Evolutionary conservation across 2,888 invertebrate genomes (phyloP).

Genomic region (Heliconius hortense): DNA sequence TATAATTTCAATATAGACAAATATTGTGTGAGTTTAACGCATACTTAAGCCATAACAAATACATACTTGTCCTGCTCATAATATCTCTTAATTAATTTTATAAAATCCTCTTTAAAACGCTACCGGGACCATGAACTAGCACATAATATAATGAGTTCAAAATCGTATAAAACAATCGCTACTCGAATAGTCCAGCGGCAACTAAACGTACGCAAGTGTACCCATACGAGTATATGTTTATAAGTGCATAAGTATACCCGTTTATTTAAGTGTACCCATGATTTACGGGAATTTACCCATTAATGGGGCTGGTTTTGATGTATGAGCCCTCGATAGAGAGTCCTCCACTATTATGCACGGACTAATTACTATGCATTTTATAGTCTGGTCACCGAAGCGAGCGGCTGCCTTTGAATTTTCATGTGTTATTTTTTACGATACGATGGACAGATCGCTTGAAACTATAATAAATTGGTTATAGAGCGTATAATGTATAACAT

Average conservation of each 20-base stretch:
- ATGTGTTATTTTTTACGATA: conserved; percentile 33
- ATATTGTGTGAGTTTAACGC: not conserved
- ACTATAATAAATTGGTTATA: conserved; percentile 28
- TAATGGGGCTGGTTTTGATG: conserved; percentile 36
- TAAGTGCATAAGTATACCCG: not conserved
- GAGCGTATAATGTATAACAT: not conserved
- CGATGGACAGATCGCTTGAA: conserved; percentile 20
- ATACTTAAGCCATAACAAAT: not conserved
- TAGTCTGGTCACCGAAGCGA: conserved; percentile 30
- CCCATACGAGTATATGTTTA: not conserved
- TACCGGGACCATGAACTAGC: not conserved
- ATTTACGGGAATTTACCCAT: conserved; percentile 42
- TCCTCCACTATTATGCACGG: conserved; percentile 38
- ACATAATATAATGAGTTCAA: not conserved
- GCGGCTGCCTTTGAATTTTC: conserved; percentile 35
- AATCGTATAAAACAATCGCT: conserved; percentile 6
- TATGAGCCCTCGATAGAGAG: conserved; percentile 39
- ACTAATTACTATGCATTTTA: conserved; percentile 39
- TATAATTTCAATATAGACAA: not conserved
- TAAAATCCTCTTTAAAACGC: not conserved
- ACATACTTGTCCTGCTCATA: not conserved
- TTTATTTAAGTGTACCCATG: not conserved
- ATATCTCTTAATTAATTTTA: not conserved
- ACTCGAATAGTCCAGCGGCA: conserved; percentile 8
- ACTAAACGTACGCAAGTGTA: conserved; percentile 4